Percentiles rank a stretch among this genome's conserved stretches.
These are phyloP conservation scores for Cyanistes caeruleus DNA, from an alignment of 2,113 vertebrate genomes.

Conservation along the genomic window DNA sequence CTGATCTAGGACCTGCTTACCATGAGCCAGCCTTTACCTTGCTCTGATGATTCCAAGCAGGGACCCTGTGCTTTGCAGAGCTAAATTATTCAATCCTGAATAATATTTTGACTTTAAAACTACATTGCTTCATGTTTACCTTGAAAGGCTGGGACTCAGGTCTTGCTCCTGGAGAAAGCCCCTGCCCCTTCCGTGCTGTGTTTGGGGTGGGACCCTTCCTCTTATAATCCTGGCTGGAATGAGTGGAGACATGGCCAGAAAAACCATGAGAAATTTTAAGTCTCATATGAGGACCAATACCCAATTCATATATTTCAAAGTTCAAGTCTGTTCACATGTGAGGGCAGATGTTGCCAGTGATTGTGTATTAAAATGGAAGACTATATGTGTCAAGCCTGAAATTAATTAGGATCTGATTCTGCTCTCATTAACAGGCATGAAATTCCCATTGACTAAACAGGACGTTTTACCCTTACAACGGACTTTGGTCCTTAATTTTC, in stretches of 20 bases:
- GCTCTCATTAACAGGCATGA: not conserved
- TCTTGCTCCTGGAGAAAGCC: not conserved
- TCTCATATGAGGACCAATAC: not conserved
- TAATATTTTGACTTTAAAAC: not conserved
- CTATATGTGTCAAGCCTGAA: not conserved
- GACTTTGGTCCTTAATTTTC: conserved; percentile 2
- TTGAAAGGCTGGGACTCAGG: not conserved
- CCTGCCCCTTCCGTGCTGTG: accelerated
- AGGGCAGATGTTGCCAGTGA: not conserved
- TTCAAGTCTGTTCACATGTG: not conserved
- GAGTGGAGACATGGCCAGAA: not conserved
- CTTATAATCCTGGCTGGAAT: not conserved
- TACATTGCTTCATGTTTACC: not conserved
- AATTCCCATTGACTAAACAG: not conserved
- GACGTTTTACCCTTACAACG: not conserved
- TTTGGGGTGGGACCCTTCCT: not conserved
- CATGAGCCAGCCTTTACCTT: not conserved
- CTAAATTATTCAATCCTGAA: not conserved
- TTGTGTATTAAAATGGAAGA: not conserved
- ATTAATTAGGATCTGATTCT: conserved; percentile 34
- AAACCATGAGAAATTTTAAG: not conserved
- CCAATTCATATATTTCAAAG: not conserved
- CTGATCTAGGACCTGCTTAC: not conserved
- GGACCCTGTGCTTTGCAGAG: not conserved
- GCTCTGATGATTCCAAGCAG: not conserved